Evolutionary conservation across 2,113 vertebrate genomes (phyloP).

Genomic region (Xenus cinereus): DNA sequence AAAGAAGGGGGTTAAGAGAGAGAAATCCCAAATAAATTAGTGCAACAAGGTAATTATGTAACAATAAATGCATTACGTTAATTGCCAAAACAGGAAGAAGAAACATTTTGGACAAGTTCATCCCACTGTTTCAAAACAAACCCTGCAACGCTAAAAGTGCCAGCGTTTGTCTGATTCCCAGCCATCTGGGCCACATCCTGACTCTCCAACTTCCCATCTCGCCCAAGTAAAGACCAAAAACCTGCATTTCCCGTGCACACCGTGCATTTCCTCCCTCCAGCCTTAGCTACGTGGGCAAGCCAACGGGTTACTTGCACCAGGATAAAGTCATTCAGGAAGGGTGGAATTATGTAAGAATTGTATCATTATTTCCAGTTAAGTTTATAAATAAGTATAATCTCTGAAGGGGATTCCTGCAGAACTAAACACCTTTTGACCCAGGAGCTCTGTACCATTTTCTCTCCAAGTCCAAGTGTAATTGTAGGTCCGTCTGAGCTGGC

Average conservation of each 20-base stretch:
- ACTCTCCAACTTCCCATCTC: background rate
- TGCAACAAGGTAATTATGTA: background rate
- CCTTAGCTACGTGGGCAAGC: background rate
- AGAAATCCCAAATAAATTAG: background rate
- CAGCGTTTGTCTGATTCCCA: background rate
- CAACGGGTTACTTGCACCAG: background rate
- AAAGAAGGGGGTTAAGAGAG: background rate
- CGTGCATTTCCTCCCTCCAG: background rate
- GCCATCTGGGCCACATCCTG: background rate
- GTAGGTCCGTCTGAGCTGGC: background rate
- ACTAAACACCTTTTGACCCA: background rate
- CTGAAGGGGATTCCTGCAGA: background rate
- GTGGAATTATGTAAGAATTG: background rate
- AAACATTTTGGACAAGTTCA: background rate
- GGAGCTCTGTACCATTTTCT: background rate
- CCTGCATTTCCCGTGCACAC: background rate
- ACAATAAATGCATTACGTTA: background rate
- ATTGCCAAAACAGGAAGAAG: background rate
- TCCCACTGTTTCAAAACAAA: background rate
- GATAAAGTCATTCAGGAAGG: background rate
- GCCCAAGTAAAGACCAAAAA: background rate
- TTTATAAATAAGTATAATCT: background rate
- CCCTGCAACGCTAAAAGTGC: accelerated
- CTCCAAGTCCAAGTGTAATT: background rate
- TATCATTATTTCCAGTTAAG: background rate